A percentile compares a stretch with the other conserved stretches of the same genome.
phyloP scores from a whole-genome alignment of 2,888 invertebrate species.

The Polymixis flavicincta region DNA sequence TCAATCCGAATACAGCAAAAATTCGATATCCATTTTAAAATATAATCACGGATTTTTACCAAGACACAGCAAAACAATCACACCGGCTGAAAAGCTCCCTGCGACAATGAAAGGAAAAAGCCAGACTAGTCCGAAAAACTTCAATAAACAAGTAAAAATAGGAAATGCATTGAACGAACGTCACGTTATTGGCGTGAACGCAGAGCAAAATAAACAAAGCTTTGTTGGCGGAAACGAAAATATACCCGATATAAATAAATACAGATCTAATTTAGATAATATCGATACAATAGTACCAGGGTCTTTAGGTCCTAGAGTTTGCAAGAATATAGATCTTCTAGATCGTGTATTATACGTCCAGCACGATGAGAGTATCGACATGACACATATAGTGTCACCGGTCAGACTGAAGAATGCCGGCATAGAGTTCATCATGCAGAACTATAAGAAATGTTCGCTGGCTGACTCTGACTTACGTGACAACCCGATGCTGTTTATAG shows the following conservation, averaged over 20 bases:
- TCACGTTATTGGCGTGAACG: slow-evolving; percentile 75
- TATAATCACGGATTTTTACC: slow-evolving; percentile 83
- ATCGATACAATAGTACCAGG: slow-evolving; percentile 71
- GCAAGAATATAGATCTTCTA: slow-evolving; percentile 81
- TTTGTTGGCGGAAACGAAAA: slow-evolving; percentile 82
- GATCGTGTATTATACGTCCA: slow-evolving; percentile 81
- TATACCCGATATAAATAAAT: slow-evolving; percentile 83
- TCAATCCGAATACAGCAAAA: slow-evolving; percentile 72
- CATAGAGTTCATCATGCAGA: slow-evolving; percentile 81
- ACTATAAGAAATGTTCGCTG: slow-evolving; percentile 84
- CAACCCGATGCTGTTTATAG: slow-evolving; percentile 86
- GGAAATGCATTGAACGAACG: slow-evolving; percentile 85
- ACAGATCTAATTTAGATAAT: slow-evolving; percentile 79
- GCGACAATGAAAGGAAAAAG: slow-evolving; percentile 48
- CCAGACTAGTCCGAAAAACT: slow-evolving; percentile 63
- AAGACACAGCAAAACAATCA: slow-evolving; percentile 62
- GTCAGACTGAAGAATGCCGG: slow-evolving; percentile 79
- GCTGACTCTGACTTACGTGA: slow-evolving; percentile 76
- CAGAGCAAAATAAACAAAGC: slow-evolving; percentile 78
- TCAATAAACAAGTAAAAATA: slow-evolving; percentile 83
- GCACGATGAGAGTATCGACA: slow-evolving; percentile 82
- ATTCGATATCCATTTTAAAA: slow-evolving; percentile 79
- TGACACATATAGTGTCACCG: slow-evolving; percentile 81
- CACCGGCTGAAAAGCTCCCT: slow-evolving; percentile 51
- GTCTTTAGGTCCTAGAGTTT: slow-evolving; percentile 77